Conservation (phyloP, 2,113 vertebrate species). For the Pristiophorus japonicus region DNA sequence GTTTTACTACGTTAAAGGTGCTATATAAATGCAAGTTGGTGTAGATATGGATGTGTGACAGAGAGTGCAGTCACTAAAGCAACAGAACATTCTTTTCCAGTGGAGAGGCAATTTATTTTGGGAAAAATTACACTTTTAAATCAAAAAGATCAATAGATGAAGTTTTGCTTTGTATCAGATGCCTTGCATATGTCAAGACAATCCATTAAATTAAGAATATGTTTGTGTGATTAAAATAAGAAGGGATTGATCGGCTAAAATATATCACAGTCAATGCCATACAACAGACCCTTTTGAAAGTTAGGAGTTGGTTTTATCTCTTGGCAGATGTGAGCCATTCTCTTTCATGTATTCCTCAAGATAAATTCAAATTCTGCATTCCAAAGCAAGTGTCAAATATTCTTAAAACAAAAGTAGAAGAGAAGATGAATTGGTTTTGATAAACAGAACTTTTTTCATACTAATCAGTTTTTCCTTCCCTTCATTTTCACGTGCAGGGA, state of each 20-base stretch:
- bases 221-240: conserved; percentile 1
- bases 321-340: background rate
- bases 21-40: background rate
- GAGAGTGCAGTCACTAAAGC: background rate
- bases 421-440: conserved; percentile 16
- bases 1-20: background rate
- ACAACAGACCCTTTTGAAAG: background rate
- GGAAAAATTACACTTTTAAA: background rate
- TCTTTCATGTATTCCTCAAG: conserved; percentile 3
- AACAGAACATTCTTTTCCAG: background rate
- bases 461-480: background rate
- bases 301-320: conserved; percentile 9
- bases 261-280: background rate
- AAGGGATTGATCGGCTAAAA: conserved; percentile 7
- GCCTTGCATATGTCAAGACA: background rate
- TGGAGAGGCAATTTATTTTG: background rate
- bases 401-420: background rate
- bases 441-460: background rate
- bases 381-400: conserved; percentile 25
- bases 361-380: background rate
- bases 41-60: background rate
- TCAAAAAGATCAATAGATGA: conserved; percentile 13
- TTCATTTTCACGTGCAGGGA: background rate
- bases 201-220: background rate
- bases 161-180: background rate